Evolutionary conservation across 2,888 invertebrate species (phyloP).

Genomic region (Caenorhabditis imperialis): DNA sequence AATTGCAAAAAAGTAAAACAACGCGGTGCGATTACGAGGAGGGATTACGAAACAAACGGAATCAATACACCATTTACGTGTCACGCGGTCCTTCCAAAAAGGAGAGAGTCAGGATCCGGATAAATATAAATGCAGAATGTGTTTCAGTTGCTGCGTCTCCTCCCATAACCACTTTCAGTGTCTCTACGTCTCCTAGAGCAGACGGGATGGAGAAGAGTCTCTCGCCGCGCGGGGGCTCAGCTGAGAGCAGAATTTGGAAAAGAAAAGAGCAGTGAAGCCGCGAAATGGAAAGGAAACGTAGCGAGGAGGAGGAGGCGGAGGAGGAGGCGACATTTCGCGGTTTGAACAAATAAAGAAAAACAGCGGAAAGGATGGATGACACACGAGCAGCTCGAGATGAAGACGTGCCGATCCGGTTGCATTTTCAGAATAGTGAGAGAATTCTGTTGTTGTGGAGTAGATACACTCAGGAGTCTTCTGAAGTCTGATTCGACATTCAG

Average conservation of each 20-base stretch:
- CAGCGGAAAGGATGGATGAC: conserved; percentile 5
- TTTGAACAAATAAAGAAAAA: conserved; percentile 32
- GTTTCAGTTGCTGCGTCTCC: conserved; percentile 2
- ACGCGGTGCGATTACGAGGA: too few species aligned
- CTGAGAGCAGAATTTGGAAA: conserved; percentile 16
- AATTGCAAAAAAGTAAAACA: too few species aligned
- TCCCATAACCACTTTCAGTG: not conserved
- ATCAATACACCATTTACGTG: conserved; percentile 22
- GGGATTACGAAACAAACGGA: conserved; percentile 19
- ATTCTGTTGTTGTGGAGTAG: too few species aligned
- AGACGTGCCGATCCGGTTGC: too few species aligned
- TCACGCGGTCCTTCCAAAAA: too few species aligned
- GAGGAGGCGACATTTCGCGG: conserved; percentile 21
- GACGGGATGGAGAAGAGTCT: too few species aligned
- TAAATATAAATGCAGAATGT: conserved; percentile 4
- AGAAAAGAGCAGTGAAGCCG: conserved; percentile 4
- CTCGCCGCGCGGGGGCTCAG: conserved; percentile 20
- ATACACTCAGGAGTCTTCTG: too few species aligned
- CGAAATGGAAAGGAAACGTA: conserved; percentile 5
- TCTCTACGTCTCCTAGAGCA: conserved; percentile 15
- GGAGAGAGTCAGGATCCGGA: too few species aligned
- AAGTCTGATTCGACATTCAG: too few species aligned
- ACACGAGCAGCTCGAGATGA: not conserved
- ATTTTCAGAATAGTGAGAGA: too few species aligned
- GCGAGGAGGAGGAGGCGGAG: not conserved